Conservation (phyloP, 2,888 invertebrate species). For the Drosophila heteroneura region DNA sequence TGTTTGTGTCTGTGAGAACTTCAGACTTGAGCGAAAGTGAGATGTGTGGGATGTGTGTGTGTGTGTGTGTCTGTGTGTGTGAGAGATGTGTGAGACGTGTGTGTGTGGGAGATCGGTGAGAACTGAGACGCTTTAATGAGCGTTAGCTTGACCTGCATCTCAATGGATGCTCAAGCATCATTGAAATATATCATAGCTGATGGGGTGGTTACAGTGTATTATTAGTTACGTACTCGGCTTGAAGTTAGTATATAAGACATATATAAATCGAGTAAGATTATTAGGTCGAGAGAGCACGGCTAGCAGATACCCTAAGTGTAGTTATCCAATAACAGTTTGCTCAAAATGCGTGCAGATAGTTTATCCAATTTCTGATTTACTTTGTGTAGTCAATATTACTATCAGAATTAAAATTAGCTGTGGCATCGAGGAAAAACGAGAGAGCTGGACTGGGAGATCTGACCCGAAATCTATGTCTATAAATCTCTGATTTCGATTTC, state of each 20-base stretch:
- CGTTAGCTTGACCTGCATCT: constrained; percentile 39
- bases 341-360: not conserved
- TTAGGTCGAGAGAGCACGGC: not conserved
- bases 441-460: not conserved
- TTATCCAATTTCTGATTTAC: not conserved
- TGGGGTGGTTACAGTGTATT: not conserved
- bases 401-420: not conserved
- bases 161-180: constrained; percentile 13
- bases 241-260: not conserved
- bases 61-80: not conserved
- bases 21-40: constrained; percentile 3
- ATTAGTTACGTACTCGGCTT: not conserved
- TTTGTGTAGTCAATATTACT: not conserved
- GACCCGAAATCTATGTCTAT: not conserved
- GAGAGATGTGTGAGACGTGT: constrained; percentile 22
- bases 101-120: constrained; percentile 11
- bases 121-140: constrained; percentile 29
- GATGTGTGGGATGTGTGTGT: constrained; percentile 23
- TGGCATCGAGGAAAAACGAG: not conserved
- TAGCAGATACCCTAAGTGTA: not conserved
- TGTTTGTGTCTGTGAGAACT: constrained; percentile 22
- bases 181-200: constrained; percentile 1
- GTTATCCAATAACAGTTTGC: not conserved
- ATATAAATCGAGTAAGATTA: not conserved
- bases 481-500: not conserved